Evolutionary conservation across 2,797 vertebrate species (phyloP), one percentile per base, ranked within the genome.

Genomic region (Phoeniculus purpureus): DNA sequence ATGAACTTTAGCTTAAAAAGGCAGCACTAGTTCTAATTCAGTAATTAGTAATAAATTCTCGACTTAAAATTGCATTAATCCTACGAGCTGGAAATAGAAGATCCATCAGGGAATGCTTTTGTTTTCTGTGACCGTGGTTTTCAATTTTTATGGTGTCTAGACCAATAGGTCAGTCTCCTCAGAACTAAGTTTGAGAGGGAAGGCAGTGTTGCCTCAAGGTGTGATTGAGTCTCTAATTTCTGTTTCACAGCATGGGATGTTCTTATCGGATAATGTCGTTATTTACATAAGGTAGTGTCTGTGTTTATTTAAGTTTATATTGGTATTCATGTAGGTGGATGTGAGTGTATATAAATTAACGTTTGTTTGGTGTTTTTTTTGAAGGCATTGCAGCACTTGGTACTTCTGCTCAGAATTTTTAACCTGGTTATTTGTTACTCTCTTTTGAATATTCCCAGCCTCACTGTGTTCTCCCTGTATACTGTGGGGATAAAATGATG

Each of bases 21-120:
- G 21, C 59, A 47, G 43, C 47, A 31, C 25, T 47, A 29, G 12
- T 67, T 83, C 87, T 76, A 54, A 54, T 25, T 9, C 7, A 43
- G 15, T 52, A 86, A 95, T 92, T 76, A 51, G 16, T 55, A 54
- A 89, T 78, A 76, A 67, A 71, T 60, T 81, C 34, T 68, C n/a
- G 10, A 26, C 73, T 78, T 81, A 56, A 32, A 73, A 81, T 64
- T 79, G 20, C 55, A 56, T 60, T 31, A 90, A 56, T 85, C 34
- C 27, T 7, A 4, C 16, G 18, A 8, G 0, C 85, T 74, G 72
- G 68, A 84, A 81, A 34, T 47, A 71, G 43, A 47, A 72, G 77
- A 66, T 90, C 58, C 85, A 60, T 73, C 25, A 40, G 26, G 37
- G 7, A 72, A 17, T 31, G 27, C 7, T 55, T 81, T 60, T 85